Evolutionary conservation across 2,113 vertebrate genomes (phyloP).

Genomic region (Psittacula cyanocephala): DNA sequence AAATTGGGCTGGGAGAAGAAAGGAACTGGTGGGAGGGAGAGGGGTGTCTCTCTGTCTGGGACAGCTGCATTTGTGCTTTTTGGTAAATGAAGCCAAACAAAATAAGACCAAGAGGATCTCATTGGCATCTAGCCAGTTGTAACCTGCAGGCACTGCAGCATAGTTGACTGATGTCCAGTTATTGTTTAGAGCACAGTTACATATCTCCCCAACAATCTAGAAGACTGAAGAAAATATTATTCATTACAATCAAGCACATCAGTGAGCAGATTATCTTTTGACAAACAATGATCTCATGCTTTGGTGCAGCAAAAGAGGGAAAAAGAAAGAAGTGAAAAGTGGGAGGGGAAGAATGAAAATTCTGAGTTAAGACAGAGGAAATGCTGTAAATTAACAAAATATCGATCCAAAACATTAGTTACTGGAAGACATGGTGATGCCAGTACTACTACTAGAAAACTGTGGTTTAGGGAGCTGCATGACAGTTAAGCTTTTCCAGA

Average conservation of each 20-base stretch:
- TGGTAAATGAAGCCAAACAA: background rate
- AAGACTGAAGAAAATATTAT: background rate
- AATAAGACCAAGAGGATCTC: background rate
- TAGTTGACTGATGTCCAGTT: background rate
- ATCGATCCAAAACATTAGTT: background rate
- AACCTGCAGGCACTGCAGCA: background rate
- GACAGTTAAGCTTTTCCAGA: background rate
- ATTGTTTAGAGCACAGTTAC: background rate
- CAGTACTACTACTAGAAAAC: background rate
- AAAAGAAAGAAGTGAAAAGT: background rate
- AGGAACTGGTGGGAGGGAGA: background rate
- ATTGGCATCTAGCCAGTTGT: background rate
- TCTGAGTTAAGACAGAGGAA: background rate
- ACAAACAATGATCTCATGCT: constrained; percentile 28
- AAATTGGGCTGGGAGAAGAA: background rate
- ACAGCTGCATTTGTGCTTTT: background rate
- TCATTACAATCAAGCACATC: background rate
- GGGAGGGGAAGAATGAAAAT: background rate
- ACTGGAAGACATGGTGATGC: background rate
- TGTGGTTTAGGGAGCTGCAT: background rate
- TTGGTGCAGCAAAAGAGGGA: background rate
- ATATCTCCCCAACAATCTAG: background rate
- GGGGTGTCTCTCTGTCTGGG: background rate
- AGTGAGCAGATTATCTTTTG: background rate
- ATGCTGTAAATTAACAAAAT: background rate